Conservation (phyloP, 2,888 invertebrate species). For the Mylabris sibirica region DNA sequence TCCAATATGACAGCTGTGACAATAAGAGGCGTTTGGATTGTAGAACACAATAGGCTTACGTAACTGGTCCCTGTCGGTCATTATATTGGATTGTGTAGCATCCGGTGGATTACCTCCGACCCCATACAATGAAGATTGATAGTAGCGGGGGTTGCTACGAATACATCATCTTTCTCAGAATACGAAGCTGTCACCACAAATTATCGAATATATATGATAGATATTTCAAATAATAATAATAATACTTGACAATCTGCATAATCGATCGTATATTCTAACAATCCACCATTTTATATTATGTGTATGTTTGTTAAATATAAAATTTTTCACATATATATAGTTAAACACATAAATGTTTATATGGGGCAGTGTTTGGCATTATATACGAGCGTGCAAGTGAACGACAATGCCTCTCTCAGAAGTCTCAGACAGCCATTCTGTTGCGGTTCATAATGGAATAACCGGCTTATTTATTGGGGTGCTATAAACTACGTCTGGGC, state of each 20-base stretch:
- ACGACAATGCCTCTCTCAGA: conserved; percentile 47
- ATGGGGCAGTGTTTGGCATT: conserved; percentile 25
- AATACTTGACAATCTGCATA: conserved; percentile 26
- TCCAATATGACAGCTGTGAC: conserved; percentile 51
- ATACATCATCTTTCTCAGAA: conserved; percentile 56
- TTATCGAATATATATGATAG: conserved; percentile 56
- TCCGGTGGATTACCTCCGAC: conserved; percentile 53
- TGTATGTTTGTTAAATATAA: background rate
- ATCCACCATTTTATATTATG: background rate
- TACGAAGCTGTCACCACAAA: conserved; percentile 57
- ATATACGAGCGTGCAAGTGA: conserved; percentile 43
- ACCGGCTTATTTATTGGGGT: conserved; percentile 60
- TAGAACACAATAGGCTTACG: conserved; percentile 45
- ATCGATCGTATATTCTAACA: conserved; percentile 29
- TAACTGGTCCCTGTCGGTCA: conserved; percentile 54
- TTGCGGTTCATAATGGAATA: conserved; percentile 60
- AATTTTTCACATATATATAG: background rate
- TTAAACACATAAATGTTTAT: background rate
- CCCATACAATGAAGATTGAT: conserved; percentile 57
- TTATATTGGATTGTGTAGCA: conserved; percentile 56
- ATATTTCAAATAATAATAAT: conserved; percentile 39
- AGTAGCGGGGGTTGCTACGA: conserved; percentile 45
- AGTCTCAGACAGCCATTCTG: conserved; percentile 49
- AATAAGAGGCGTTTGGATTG: conserved; percentile 46
- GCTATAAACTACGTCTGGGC: conserved; percentile 58